Percentiles rank a stretch among this genome's conserved stretches.
Conservation (phyloP, 2,888 invertebrate genomes). For the Orthosia gothica region DNA sequence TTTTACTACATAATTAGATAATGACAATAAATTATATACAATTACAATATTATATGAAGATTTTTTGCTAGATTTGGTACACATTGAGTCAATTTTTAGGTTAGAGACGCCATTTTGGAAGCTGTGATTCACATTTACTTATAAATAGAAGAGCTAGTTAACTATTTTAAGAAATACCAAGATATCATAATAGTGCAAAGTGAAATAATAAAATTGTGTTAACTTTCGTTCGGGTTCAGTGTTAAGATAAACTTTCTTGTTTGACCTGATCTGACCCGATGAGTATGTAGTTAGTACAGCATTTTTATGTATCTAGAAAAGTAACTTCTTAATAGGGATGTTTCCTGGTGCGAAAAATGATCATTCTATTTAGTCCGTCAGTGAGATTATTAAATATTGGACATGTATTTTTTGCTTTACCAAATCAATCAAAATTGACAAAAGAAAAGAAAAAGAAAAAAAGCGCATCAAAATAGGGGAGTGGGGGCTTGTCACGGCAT, state of each 20-base stretch:
- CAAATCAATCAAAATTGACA: no score
- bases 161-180: constrained; percentile 42
- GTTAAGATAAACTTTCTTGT: constrained; percentile 24
- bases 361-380: no score
- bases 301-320: not conserved
- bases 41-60: constrained; percentile 48
- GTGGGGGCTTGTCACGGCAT: no score
- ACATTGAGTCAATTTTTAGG: constrained; percentile 26
- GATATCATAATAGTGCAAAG: not conserved
- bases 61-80: constrained; percentile 24
- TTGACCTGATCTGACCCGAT: constrained; percentile 5
- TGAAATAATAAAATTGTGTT: constrained; percentile 13
- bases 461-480: no score
- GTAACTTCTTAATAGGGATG: no score
- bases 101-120: not conserved
- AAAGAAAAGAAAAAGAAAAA: no score
- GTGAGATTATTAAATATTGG: no score
- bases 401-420: no score
- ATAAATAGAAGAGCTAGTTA: constrained; percentile 25
- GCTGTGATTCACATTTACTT: not conserved
- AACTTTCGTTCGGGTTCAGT: constrained; percentile 21
- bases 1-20: constrained; percentile 67
- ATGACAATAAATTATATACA: constrained; percentile 66
- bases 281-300: not conserved
- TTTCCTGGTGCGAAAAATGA: no score